Percentiles rank a stretch among this genome's conserved stretches.
phyloP scores from a whole-genome alignment of 2,888 invertebrate species.

The Aphodius granarius region DNA sequence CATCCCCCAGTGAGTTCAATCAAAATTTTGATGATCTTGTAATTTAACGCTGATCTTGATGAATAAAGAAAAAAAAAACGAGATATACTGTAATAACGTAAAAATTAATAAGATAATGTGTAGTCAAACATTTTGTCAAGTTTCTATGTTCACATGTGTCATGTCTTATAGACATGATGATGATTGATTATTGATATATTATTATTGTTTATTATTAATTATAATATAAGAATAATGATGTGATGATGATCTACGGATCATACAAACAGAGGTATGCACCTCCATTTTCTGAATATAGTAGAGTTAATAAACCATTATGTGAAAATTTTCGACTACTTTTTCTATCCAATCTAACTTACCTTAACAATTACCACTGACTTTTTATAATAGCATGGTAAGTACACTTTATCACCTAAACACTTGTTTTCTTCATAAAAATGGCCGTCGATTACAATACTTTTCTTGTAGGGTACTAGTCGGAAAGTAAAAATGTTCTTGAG shows the following conservation, averaged over 20 bases:
- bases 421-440: neutral
- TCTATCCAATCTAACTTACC: constrained; percentile 2
- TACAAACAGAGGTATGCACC: constrained; percentile 52
- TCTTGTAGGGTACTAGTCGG: too few relatives aligned
- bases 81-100: constrained; percentile 12
- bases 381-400: neutral
- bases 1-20: neutral
- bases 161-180: constrained; percentile 51
- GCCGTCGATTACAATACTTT: too few relatives aligned
- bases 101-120: constrained; percentile 28
- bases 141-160: constrained; percentile 52
- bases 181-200: constrained; percentile 53
- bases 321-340: constrained; percentile 48
- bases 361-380: too few relatives aligned
- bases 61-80: constrained; percentile 23
- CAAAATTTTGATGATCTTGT: constrained; percentile 1
- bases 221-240: constrained; percentile 61
- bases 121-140: constrained; percentile 55
- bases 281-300: constrained; percentile 70
- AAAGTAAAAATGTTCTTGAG: too few relatives aligned
- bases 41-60: neutral
- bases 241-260: constrained; percentile 72
- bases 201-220: constrained; percentile 56
- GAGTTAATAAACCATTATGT: constrained; percentile 77
- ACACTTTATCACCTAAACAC: too few relatives aligned